Evolutionary conservation across 2,888 invertebrate genomes (phyloP).

Genomic region (Caenorhabditis sulstoni): DNA sequence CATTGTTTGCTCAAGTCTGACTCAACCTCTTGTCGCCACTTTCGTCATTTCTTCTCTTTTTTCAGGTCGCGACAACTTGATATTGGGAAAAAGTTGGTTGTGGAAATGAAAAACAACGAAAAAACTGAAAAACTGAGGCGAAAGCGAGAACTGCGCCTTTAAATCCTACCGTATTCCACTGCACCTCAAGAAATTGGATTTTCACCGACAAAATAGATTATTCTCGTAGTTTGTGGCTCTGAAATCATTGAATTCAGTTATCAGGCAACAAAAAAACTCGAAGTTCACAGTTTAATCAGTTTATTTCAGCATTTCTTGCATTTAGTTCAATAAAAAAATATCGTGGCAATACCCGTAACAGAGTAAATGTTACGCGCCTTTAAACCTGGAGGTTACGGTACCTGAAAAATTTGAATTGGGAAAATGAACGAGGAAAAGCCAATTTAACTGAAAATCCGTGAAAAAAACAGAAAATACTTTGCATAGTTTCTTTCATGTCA

Average conservation of each 20-base stretch:
- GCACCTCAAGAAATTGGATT: neutral
- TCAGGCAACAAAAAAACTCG: too few species aligned
- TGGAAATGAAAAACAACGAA: neutral
- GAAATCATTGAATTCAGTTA: too few species aligned
- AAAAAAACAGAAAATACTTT: neutral
- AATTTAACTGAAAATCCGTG: neutral
- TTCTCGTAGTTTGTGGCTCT: neutral
- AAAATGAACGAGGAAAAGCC: neutral
- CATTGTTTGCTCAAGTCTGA: conserved; percentile 24
- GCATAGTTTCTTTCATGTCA: too few species aligned
- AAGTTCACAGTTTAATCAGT: too few species aligned
- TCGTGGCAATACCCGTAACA: too few species aligned
- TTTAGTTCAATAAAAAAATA: too few species aligned
- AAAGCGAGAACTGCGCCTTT: neutral
- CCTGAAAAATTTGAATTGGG: neutral
- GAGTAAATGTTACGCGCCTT: neutral
- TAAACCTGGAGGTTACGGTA: neutral
- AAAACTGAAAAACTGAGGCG: neutral
- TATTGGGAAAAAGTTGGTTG: neutral
- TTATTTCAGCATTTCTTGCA: too few species aligned
- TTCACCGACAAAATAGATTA: neutral
- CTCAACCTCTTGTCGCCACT: too few species aligned
- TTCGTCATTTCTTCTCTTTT: neutral
- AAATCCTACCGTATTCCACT: neutral
- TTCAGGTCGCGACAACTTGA: conserved; percentile 1